Conservation (phyloP, 2,797 vertebrate genomes). For the Chelon auratus region DNA sequence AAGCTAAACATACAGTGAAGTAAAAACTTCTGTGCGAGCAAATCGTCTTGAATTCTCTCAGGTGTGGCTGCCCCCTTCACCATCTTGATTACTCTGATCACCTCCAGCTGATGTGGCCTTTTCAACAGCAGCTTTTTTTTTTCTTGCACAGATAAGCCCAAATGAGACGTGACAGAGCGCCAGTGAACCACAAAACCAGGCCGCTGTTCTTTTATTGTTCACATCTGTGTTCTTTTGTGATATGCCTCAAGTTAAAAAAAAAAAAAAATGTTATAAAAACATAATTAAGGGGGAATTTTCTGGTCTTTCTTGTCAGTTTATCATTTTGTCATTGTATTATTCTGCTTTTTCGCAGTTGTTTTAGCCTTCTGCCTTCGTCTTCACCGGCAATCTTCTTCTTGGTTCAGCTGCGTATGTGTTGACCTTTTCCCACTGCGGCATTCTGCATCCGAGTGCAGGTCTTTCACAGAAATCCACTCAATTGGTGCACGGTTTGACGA, state of each 20-base stretch:
- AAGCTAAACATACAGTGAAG: not conserved
- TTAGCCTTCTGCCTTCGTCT: not conserved
- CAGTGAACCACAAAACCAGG: not conserved
- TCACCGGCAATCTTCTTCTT: not conserved
- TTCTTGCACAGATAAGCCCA: constrained; percentile 1
- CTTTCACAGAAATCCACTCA: not conserved
- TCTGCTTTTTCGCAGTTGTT: not conserved
- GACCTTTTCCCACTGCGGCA: not conserved
- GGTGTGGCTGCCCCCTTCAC: constrained; percentile 12
- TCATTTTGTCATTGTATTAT: not conserved
- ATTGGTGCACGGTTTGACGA: not conserved
- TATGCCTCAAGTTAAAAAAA: not conserved
- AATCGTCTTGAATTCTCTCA: constrained; percentile 3
- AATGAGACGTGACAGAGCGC: not conserved
- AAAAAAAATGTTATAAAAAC: not conserved
- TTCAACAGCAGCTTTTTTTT: constrained; percentile 11
- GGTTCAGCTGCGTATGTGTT: not conserved
- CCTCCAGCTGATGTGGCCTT: constrained; percentile 19
- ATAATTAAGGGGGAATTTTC: not conserved
- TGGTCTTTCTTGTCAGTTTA: not conserved
- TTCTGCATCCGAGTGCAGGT: not conserved
- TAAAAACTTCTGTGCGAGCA: too few relatives aligned
- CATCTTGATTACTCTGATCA: constrained; percentile 22
- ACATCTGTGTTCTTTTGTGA: not conserved
- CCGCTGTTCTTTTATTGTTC: constrained; percentile 1